Conservation (phyloP, 2,113 vertebrate genomes). For the Raja brachyura region DNA sequence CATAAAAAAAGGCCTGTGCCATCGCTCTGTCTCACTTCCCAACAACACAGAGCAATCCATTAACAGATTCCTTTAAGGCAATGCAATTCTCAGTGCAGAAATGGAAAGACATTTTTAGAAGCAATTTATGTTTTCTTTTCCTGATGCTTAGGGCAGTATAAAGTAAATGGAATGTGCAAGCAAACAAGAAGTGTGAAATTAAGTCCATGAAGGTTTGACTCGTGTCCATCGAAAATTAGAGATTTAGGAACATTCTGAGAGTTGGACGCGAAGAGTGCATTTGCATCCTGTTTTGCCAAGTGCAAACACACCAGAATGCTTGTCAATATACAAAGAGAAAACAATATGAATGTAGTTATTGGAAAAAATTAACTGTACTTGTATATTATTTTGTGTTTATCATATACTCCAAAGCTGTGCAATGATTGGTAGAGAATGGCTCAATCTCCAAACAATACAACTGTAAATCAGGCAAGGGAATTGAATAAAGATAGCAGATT, state of each 20-base stretch:
- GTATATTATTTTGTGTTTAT: neutral
- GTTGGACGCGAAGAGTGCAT: neutral
- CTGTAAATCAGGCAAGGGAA: neutral
- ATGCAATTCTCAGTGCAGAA: constrained; percentile 15
- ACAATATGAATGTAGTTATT: neutral
- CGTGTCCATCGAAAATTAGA: neutral
- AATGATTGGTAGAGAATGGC: neutral
- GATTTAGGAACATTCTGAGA: neutral
- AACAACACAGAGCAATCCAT: neutral
- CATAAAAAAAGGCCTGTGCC: neutral
- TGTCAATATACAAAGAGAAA: neutral
- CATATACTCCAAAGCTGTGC: neutral
- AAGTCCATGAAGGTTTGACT: neutral
- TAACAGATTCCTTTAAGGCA: constrained; percentile 35
- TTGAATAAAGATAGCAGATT: neutral
- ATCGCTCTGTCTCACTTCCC: neutral
- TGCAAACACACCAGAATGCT: neutral
- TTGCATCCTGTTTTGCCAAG: neutral
- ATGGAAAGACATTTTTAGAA: constrained; percentile 31
- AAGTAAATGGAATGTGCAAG: constrained; percentile 36
- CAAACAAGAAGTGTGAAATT: constrained; percentile 13
- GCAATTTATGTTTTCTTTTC: constrained; percentile 25
- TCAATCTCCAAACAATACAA: neutral
- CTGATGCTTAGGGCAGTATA: neutral
- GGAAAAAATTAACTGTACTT: neutral